Evolutionary conservation across 1,140 invertebrate genomes (phyloP).

Genomic region (Drepana arcuata): DNA sequence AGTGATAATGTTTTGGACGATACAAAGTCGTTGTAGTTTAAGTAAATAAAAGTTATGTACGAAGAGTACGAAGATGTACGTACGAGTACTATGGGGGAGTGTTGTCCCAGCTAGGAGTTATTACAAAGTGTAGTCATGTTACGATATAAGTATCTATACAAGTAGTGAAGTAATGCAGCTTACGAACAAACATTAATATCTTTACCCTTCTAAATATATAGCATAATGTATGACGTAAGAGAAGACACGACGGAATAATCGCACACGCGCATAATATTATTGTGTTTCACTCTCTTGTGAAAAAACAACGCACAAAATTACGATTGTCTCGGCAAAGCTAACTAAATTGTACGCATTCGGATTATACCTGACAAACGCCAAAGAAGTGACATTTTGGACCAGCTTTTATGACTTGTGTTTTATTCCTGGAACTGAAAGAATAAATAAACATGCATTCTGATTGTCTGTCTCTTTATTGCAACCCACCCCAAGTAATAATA

Average conservation of each 20-base stretch:
- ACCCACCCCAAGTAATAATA: too few species aligned
- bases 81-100: slow-evolving; percentile 6
- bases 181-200: slow-evolving; percentile 50
- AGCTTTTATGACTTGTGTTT: background rate
- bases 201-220: slow-evolving; percentile 41
- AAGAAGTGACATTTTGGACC: background rate
- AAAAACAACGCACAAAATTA: slow-evolving; percentile 2
- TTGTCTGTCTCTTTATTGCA: slow-evolving; percentile 1
- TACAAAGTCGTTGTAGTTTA: too few species aligned
- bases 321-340: too few species aligned
- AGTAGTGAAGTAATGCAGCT: slow-evolving; percentile 48
- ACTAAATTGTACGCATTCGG: slow-evolving; percentile 2
- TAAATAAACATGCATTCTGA: slow-evolving; percentile 11
- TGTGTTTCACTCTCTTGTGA: background rate
- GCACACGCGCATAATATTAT: background rate
- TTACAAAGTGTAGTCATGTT: slow-evolving; percentile 54
- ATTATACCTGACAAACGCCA: background rate
- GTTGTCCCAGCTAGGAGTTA: slow-evolving; percentile 26
- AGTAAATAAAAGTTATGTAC: slow-evolving; percentile 8
- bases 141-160: slow-evolving; percentile 48
- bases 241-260: slow-evolving; percentile 15
- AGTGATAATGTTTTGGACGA: slow-evolving; percentile 5
- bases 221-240: slow-evolving; percentile 32
- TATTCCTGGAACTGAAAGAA: background rate
- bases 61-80: slow-evolving; percentile 7